Evolutionary conservation across 2,797 vertebrate genomes (phyloP), one percentile per base, ranked within the genome.

Genomic region (Mormyrus hasselquistii): DNA sequence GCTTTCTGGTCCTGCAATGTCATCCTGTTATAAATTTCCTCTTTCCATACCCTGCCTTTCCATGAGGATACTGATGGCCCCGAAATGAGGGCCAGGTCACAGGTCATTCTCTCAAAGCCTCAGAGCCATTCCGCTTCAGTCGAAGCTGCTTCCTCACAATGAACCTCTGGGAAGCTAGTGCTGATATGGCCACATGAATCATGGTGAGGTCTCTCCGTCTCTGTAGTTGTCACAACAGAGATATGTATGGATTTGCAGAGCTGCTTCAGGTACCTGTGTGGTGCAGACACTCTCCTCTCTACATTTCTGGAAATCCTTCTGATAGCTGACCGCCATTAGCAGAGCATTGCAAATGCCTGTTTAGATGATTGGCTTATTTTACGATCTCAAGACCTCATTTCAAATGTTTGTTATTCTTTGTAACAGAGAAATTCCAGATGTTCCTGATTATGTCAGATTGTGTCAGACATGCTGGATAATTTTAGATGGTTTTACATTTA

Each of bases 141-240:
- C 14, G 1, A 38, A 25, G 25, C 34, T 41, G 73, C 73, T 79
- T 79, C 38, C 34, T 47, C 73, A 55, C 83, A 55, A 4, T 55
- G 83, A 53, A 9, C 19, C 44, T 4, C 47, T 25, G 22, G 47
- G 49, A 53, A 7, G n/a, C 22, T 55, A 5, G 50, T 9, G 25
- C 52, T 86, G 50, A 55, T 38, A 76, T 76, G 1, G 76, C 41
- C 41, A 22, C 76, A 47, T 44, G 41, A 41, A 47, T n/a, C 41
- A 3, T 2, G 0, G 22, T 2, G 16, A 82, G 19, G 41, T 82
- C 96, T 95, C 95, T 95, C 94, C 93, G 92, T 94, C 83, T 90
- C 94, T 95, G 94, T 94, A 93, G 91, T 91, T 91, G 92, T 92
- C 90, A 90, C 90, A 91, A 91, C 91, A 92, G 90, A 55, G 90